Conservation (phyloP, 2,797 vertebrate genomes). For the Nyctibius grandis region DNA sequence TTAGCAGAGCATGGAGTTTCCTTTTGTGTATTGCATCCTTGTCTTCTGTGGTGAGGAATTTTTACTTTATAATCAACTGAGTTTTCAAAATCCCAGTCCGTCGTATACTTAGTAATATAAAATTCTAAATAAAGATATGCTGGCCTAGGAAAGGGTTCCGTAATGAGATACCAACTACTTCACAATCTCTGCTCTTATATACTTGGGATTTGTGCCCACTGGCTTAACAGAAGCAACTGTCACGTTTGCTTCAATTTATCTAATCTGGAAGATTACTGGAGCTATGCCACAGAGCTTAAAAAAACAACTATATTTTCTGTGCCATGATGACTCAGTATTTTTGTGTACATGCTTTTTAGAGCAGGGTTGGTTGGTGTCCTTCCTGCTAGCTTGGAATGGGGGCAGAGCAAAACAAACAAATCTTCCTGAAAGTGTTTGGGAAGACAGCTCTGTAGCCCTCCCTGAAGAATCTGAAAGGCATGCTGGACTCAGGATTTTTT, state of each 20-base stretch:
- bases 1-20: not conserved
- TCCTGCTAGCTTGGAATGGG: not conserved
- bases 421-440: not conserved
- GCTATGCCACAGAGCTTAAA: not conserved
- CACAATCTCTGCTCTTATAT: not conserved
- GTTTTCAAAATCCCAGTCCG: not conserved
- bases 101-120: not conserved
- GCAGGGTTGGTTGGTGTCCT: not conserved
- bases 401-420: not conserved
- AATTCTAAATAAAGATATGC: not conserved
- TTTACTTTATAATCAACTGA: not conserved
- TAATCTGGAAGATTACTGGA: not conserved
- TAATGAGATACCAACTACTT: not conserved
- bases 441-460: not conserved
- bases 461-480: not conserved
- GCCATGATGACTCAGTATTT: not conserved
- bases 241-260: not conserved
- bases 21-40: not conserved
- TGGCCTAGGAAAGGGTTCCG: not conserved
- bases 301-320: not conserved
- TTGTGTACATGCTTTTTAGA: not conserved
- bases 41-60: not conserved
- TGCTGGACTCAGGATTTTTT: rapidly evolving
- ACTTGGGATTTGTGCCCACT: not conserved
- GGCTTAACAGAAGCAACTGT: not conserved